These are phyloP conservation scores for Drosophila tripunctata DNA, from an alignment of 2,888 invertebrate species.

Conservation along the genomic window DNA sequence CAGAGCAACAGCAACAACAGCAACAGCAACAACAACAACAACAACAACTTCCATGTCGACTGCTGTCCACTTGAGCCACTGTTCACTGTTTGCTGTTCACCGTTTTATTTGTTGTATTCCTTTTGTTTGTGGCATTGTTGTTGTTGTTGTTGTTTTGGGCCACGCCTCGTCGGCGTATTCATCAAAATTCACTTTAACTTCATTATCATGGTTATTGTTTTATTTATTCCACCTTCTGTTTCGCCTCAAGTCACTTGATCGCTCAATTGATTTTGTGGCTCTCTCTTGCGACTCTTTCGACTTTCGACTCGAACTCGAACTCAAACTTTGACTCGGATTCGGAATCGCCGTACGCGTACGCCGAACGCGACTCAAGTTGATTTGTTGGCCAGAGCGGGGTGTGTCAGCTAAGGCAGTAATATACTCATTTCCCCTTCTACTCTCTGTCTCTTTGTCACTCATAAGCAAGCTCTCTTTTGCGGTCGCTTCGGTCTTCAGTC, in stretches of 20 bases:
- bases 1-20: no score
- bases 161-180: slow-evolving; percentile 81
- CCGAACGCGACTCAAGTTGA: slow-evolving; percentile 12
- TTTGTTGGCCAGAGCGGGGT: slow-evolving; percentile 2
- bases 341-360: slow-evolving; percentile 6
- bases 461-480: slow-evolving; percentile 12
- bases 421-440: no score
- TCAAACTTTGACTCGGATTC: neutral
- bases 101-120: slow-evolving; percentile 11
- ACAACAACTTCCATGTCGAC: slow-evolving; percentile 54
- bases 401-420: no score
- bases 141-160: no score
- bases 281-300: no score
- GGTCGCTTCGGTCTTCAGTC: no score
- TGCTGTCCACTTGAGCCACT: slow-evolving; percentile 8
- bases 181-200: slow-evolving; percentile 84
- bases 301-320: slow-evolving; percentile 1
- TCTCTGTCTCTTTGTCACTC: neutral
- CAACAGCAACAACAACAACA: no score
- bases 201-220: slow-evolving; percentile 84
- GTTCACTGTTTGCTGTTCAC: slow-evolving; percentile 24
- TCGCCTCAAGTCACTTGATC: slow-evolving; percentile 84
- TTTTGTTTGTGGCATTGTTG: no score
- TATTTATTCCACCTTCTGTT: slow-evolving; percentile 84
- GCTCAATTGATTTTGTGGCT: slow-evolving; percentile 82